Evolutionary conservation across 2,113 vertebrate species (phyloP).

Genomic region (Oryzias javanicus): DNA sequence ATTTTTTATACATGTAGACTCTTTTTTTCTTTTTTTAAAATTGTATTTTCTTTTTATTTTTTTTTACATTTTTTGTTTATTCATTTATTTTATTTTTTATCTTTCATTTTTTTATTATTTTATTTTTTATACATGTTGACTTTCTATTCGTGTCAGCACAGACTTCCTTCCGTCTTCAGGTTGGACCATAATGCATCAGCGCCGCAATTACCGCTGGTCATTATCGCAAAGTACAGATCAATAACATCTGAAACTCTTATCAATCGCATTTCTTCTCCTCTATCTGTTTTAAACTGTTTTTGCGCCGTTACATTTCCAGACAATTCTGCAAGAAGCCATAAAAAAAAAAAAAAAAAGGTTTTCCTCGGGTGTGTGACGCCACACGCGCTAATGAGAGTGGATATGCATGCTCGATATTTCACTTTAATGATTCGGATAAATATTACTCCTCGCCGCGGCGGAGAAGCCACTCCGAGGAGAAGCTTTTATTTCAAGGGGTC

Average conservation of each 20-base stretch:
- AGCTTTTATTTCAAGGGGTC: constrained; percentile 50
- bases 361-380: constrained; percentile 9
- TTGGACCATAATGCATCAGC: constrained; percentile 41
- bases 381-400: constrained; percentile 6
- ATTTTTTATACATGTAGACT: too few species aligned
- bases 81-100: too few species aligned
- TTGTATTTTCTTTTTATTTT: too few species aligned
- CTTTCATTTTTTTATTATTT: too few species aligned
- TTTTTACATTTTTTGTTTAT: too few species aligned
- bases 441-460: constrained; percentile 22
- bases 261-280: constrained; percentile 38
- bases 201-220: constrained; percentile 39
- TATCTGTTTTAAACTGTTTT: constrained; percentile 57
- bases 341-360: constrained; percentile 7
- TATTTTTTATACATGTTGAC: too few species aligned
- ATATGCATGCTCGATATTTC: constrained; percentile 19
- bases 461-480: constrained; percentile 34
- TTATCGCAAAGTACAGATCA: constrained; percentile 37
- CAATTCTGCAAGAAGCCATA: constrained; percentile 26
- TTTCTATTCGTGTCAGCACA: constrained; percentile 67
- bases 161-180: constrained; percentile 41
- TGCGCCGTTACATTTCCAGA: constrained; percentile 22
- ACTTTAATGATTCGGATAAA: constrained; percentile 46
- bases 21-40: too few species aligned
- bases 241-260: constrained; percentile 41